Evolutionary conservation across 35 echinoderm and acorn worm species (phyloP), one percentile per base, ranked within the genome.

Genomic region (Amphiura filiformis): DNA sequence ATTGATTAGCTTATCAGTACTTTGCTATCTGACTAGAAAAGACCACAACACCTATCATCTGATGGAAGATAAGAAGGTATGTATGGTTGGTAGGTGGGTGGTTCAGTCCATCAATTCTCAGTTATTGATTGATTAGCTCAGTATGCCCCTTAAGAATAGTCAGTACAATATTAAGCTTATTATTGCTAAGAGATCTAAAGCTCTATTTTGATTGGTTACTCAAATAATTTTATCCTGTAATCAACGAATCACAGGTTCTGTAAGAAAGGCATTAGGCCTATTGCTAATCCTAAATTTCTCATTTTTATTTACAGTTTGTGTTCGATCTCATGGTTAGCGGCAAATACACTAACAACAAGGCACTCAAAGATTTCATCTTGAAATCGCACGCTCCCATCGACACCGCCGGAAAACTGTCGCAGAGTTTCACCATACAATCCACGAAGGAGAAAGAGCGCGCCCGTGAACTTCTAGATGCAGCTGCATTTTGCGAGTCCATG

Each of bases 271-370:
- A n/a, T n/a, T n/a, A n/a, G n/a, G n/a, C n/a, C n/a, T n/a, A n/a
- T n/a, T n/a, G n/a, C n/a, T n/a, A n/a, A n/a, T n/a, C n/a, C n/a
- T n/a, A n/a, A n/a, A n/a, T 41, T 34, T 76, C 32, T 78, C 38
- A 23, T 56, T 83, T 86, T 75, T 85, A 33, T 80, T 37, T 84
- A 26, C 84, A 99, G 96, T 99, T 99, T 93, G 93, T 99, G 1
- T 99, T 99, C 90, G 96, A 99, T 39, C 39, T 99, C 31, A 99
- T 99, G 96, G 96, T 99, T 0, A 92, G 93, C 82, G 96, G 96
- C 31, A 77, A 88, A 37, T 92, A 95, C 86, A 92, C 92, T 39
- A 91, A 94, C 41, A 89, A 93, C 42, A 65, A 77, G 31, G 92
- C 96, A 23, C 89, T 99, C 79, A 86, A 92, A 81, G 96, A 99